Evolutionary conservation across 2,888 invertebrate genomes (phyloP), one percentile per base, ranked within the genome.

Genomic region (Liodrosophila aerea): DNA sequence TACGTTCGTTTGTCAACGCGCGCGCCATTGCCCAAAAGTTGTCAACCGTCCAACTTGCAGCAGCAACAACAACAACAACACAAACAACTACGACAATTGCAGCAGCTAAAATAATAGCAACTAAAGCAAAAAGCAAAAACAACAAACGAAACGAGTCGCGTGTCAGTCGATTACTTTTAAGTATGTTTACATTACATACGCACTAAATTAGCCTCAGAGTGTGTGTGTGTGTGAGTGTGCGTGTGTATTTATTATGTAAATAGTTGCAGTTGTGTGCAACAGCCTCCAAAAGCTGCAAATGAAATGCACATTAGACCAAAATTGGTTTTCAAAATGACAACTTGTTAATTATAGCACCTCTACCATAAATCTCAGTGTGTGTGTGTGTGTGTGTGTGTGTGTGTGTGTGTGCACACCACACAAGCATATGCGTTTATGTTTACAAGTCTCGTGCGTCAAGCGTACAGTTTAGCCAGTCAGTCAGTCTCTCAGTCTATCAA

Each of bases 291-390:
- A 65, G 64, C 18, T 68, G 84, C 84, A 83, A 80, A 59, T 36
- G 54, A 49, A 61, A 46, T 65, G 57, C 70, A 70, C 82, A 73
- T 71, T 82, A 54, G 60, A 27, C 68, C 65, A 43, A 72, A 85
- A 69, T 76, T 56, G 77, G 64, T 13, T 67, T 64, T 76, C n/a
- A 57, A 80, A 72, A 60, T 64, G 64, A 65, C 77, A 60, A 67
- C 78, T 82, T 63, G 85, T 86, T 82, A 86, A 81, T 77, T 85
- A 77, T 85, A 78, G 78, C 85, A 82, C 82, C 83, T 82, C 63
- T 22, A 64, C 65, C 57, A 59, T 66, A 62, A 22, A 37, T 53
- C 52, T n/a, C 36, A 29, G 22, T 22, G 37, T 18, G 18, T 39
- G 11, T 7, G 16, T 9, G 15, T 8, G 15, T 15, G 15, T 36